phyloP scores from a whole-genome alignment of 2,113 vertebrate genomes.

The Macaca fascicularis region DNA sequence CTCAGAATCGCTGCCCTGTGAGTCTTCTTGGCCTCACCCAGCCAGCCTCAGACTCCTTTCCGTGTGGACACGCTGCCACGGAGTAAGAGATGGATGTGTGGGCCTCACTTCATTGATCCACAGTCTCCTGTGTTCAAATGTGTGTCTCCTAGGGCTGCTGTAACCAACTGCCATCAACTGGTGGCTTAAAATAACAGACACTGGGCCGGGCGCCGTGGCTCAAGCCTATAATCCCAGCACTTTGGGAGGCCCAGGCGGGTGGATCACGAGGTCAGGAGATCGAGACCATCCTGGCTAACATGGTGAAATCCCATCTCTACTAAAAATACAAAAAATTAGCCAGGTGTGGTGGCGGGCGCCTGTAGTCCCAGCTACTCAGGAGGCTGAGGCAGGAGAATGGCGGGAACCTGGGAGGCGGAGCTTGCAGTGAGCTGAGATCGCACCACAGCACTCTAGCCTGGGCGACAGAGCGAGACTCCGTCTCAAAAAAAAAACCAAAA shows the following conservation, averaged over 20 bases:
- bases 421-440: too few relatives aligned
- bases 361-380: too few relatives aligned
- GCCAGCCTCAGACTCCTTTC: neutral
- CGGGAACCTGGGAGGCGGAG: rapidly evolving
- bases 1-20: neutral
- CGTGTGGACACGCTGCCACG: neutral
- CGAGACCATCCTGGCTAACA: too few relatives aligned
- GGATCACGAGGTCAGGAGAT: too few relatives aligned
- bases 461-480: rapidly evolving
- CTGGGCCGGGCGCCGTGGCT: too few relatives aligned
- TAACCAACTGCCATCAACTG: rapidly evolving
- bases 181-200: neutral
- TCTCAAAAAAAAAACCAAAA: too few relatives aligned
- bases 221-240: too few relatives aligned
- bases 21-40: neutral
- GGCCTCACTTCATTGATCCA: neutral
- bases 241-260: too few relatives aligned
- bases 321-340: too few relatives aligned
- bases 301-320: too few relatives aligned
- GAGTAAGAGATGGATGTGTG: neutral
- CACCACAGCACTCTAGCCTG: too few relatives aligned
- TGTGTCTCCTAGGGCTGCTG: neutral
- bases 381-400: too few relatives aligned
- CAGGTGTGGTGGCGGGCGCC: rapidly evolving
- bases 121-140: neutral